Evolutionary conservation across 64 coral and sea anemone genomes (phyloP).

Genomic region (Pocillopora damicornis): DNA sequence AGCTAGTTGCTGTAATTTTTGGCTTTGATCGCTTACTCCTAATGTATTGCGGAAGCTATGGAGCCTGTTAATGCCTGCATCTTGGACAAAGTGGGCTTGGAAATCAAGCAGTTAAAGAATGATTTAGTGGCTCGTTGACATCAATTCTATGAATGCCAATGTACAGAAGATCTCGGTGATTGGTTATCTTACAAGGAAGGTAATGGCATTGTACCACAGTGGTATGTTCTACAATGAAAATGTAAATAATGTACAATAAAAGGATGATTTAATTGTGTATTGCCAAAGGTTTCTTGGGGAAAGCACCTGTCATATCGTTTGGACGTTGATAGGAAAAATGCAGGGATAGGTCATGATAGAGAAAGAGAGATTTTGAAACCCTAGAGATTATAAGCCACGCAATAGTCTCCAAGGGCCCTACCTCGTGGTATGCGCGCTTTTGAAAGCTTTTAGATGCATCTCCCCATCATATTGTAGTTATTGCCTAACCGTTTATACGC

Average conservation of each 20-base stretch:
- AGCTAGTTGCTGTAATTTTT: not conserved
- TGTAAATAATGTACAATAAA: constrained; percentile 45
- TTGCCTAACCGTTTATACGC: too few species aligned
- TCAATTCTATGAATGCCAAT: not conserved
- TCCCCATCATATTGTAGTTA: too few species aligned
- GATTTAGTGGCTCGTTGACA: not conserved
- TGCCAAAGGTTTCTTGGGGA: not conserved
- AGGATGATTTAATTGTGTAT: not conserved
- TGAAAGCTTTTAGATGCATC: too few species aligned
- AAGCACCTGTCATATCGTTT: not conserved
- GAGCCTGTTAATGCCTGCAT: not conserved
- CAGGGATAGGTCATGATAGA: too few species aligned
- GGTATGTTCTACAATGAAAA: constrained; percentile 31
- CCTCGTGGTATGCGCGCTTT: too few species aligned
- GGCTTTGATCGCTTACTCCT: not conserved
- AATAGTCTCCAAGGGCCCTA: too few species aligned
- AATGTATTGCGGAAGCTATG: not conserved
- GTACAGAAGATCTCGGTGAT: not conserved
- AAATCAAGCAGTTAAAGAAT: not conserved
- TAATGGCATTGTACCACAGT: constrained; percentile 43
- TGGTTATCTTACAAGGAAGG: constrained; percentile 9
- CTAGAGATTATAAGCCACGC: too few species aligned
- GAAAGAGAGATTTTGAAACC: too few species aligned
- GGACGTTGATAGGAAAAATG: not conserved
- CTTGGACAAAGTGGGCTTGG: too few species aligned